Evolutionary conservation across 1,140 invertebrate genomes (phyloP).

Genomic region (Holotrichia oblita): DNA sequence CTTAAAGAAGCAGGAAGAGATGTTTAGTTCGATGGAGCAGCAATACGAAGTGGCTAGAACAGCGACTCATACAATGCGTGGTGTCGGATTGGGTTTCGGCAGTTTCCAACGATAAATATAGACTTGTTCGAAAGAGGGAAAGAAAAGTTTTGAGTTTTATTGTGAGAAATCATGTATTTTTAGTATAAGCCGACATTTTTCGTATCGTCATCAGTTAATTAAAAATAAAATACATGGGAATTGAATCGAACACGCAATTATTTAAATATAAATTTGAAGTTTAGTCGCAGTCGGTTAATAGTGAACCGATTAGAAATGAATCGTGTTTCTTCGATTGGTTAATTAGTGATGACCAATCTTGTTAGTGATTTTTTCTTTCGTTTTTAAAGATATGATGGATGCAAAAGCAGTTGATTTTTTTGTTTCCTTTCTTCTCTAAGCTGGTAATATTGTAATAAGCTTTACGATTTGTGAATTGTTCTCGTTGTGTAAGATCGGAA

Average conservation of each 20-base stretch:
- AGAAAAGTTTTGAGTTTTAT: background rate
- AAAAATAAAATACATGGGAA: slow-evolving; percentile 17
- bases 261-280: background rate
- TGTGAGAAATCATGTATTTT: slow-evolving; percentile 9
- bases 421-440: background rate
- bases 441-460: background rate
- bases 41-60: slow-evolving; percentile 94
- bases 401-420: background rate
- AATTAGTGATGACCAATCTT: background rate
- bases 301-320: background rate
- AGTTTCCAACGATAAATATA: slow-evolving; percentile 56
- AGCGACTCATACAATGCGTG: slow-evolving; percentile 92
- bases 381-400: background rate
- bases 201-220: background rate
- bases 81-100: slow-evolving; percentile 86
- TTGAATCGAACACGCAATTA: background rate
- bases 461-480: background rate
- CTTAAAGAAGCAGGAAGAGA: slow-evolving; percentile 86
- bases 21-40: slow-evolving; percentile 91
- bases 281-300: background rate
- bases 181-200: slow-evolving; percentile 8
- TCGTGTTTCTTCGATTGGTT: background rate
- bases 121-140: background rate
- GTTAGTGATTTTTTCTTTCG: background rate
- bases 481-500: background rate